phyloP scores from a whole-genome alignment of 2,888 invertebrate species.

The Galerucella nymphaeae region DNA sequence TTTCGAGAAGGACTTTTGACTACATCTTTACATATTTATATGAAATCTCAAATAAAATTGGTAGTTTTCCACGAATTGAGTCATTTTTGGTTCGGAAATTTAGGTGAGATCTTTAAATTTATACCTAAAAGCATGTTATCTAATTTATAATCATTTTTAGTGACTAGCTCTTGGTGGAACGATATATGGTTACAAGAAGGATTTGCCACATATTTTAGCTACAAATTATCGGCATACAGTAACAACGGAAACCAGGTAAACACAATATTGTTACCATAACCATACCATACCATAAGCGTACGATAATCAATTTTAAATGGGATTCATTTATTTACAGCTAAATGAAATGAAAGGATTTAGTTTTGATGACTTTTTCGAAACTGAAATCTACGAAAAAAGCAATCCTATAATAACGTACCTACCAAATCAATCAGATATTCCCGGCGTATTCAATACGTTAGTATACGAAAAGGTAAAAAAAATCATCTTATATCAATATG shows the following conservation, averaged over 20 bases:
- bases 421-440: constrained; percentile 30
- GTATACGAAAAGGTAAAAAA: constrained; percentile 46
- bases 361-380: constrained; percentile 40
- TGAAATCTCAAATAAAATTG: constrained; percentile 41
- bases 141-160: constrained; percentile 45
- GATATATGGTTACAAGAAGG: constrained; percentile 57
- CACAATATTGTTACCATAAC: too few species aligned
- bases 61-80: constrained; percentile 53
- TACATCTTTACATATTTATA: constrained; percentile 36
- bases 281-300: not conserved
- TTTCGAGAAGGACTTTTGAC: constrained; percentile 49
- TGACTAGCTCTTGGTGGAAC: constrained; percentile 56
- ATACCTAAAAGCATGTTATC: not conserved
- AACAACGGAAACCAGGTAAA: constrained; percentile 26
- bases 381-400: constrained; percentile 25
- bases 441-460: constrained; percentile 37
- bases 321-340: constrained; percentile 30
- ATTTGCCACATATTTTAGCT: constrained; percentile 52
- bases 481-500: not conserved
- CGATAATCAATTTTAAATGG: not conserved
- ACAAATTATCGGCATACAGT: constrained; percentile 42
- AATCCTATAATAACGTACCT: constrained; percentile 41
- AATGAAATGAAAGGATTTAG: constrained; percentile 29
- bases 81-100: constrained; percentile 57
- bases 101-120: constrained; percentile 46